These are phyloP conservation scores for Sturmia bella DNA, from an alignment of 2,888 invertebrate species.

Conservation along the genomic window DNA sequence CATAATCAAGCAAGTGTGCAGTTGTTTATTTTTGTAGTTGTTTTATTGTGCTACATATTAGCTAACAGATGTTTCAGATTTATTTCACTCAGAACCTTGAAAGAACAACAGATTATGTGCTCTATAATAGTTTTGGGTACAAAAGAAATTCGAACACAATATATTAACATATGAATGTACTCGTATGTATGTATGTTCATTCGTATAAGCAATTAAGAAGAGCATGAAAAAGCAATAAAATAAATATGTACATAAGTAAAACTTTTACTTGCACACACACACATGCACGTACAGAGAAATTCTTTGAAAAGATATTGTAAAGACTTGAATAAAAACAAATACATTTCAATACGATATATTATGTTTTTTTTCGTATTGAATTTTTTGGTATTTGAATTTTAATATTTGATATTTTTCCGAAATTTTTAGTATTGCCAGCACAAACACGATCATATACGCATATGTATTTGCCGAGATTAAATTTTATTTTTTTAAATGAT, in stretches of 20 bases:
- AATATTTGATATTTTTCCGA: too few species aligned
- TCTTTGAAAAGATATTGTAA: too few species aligned
- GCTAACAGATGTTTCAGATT: conserved; percentile 1
- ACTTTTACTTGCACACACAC: too few species aligned
- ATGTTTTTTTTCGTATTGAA: too few species aligned
- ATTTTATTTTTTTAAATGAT: too few species aligned
- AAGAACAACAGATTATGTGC: conserved; percentile 1
- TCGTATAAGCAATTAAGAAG: background rate
- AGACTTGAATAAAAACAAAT: too few species aligned
- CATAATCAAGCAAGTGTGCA: background rate
- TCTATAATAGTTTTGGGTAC: background rate
- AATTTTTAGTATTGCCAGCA: too few species aligned
- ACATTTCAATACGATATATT: too few species aligned
- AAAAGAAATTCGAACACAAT: conserved; percentile 12
- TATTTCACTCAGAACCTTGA: conserved; percentile 21
- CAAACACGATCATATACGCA: too few species aligned
- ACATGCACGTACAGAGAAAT: too few species aligned
- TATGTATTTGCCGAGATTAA: too few species aligned
- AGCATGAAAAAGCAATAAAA: background rate
- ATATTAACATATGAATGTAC: background rate
- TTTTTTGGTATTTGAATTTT: too few species aligned
- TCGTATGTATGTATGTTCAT: background rate
- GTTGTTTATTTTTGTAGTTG: conserved; percentile 2
- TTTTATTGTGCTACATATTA: background rate
- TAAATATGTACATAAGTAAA: background rate